phyloP scores from a whole-genome alignment of 1,140 invertebrate genomes.

The Agrypnia vestita region DNA sequence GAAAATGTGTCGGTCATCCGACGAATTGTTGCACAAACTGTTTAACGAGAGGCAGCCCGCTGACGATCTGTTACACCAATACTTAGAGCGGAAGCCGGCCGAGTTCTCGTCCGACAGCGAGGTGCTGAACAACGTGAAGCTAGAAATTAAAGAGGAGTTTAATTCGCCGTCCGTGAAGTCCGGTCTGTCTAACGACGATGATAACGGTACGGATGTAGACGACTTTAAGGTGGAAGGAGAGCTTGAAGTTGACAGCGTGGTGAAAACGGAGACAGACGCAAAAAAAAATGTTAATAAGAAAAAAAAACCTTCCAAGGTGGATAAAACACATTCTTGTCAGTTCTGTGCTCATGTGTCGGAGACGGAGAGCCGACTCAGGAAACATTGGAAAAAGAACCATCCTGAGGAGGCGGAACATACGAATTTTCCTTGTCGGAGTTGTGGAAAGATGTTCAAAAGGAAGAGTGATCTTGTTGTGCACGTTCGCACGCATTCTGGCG shows the following conservation, averaged over 20 bases:
- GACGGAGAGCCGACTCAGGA: not conserved
- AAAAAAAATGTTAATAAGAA: not conserved
- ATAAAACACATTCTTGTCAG: too few species aligned
- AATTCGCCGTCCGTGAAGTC: slow-evolving; percentile 10
- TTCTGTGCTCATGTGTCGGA: too few species aligned
- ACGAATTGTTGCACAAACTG: slow-evolving; percentile 22
- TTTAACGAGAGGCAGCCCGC: not conserved
- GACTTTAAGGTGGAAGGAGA: slow-evolving; percentile 1
- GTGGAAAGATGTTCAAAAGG: too few species aligned
- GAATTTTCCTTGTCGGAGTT: slow-evolving; percentile 49
- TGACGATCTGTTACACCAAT: too few species aligned
- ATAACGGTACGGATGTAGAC: not conserved
- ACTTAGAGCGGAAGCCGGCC: too few species aligned
- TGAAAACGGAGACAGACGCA: not conserved
- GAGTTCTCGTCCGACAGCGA: not conserved
- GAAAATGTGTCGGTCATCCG: slow-evolving; percentile 39
- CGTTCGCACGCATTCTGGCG: slow-evolving; percentile 68
- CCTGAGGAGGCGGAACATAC: slow-evolving; percentile 64
- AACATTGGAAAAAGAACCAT: not conserved
- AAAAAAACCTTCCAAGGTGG: too few species aligned
- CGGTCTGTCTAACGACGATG: not conserved
- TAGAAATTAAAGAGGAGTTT: slow-evolving; percentile 44
- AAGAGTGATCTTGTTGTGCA: slow-evolving; percentile 59
- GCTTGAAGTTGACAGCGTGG: not conserved
- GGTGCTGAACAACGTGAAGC: slow-evolving; percentile 3